A percentile compares a stretch with the other conserved stretches of the same genome.
Conservation (phyloP, 1,140 invertebrate genomes). For the Drosophila nebulosa region DNA sequence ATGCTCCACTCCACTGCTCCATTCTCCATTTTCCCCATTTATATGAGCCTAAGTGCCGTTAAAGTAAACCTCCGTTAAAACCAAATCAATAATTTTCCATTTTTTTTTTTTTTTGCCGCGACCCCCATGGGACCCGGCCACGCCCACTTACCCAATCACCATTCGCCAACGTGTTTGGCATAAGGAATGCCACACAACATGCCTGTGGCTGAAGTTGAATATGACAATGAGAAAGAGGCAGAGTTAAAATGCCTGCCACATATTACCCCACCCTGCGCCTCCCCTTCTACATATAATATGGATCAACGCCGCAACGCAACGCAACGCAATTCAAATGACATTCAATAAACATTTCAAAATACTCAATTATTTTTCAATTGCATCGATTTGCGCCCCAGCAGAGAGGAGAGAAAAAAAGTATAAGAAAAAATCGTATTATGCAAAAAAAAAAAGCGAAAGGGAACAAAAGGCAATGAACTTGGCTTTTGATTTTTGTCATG, state of each 20-base stretch:
- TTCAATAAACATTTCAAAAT: slow-evolving; percentile 48
- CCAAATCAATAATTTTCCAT: slow-evolving; percentile 50
- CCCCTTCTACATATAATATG: too few species aligned
- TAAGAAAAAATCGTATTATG: slow-evolving; percentile 38
- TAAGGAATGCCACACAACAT: slow-evolving; percentile 21
- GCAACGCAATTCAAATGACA: slow-evolving; percentile 39
- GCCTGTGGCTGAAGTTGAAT: slow-evolving; percentile 6
- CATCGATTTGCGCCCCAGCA: slow-evolving; percentile 30
- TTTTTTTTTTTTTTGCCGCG: not conserved
- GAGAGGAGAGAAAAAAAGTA: not conserved
- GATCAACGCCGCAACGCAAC: slow-evolving; percentile 6
- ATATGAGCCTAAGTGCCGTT: slow-evolving; percentile 46
- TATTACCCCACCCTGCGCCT: not conserved
- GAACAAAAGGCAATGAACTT: slow-evolving; percentile 10
- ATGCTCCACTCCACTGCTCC: too few species aligned
- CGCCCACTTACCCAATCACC: slow-evolving; percentile 4
- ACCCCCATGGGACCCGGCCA: not conserved
- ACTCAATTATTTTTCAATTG: slow-evolving; percentile 63
- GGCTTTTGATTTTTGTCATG: slow-evolving; percentile 23
- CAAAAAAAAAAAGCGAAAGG: slow-evolving; percentile 10
- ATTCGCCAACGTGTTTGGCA: slow-evolving; percentile 24
- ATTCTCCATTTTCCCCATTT: slow-evolving; percentile 24
- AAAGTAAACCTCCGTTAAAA: slow-evolving; percentile 37
- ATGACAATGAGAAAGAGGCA: slow-evolving; percentile 27
- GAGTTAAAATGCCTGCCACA: slow-evolving; percentile 29